phyloP scores from a whole-genome alignment of 64 coral and sea anemone species.

The Montipora cactus region DNA sequence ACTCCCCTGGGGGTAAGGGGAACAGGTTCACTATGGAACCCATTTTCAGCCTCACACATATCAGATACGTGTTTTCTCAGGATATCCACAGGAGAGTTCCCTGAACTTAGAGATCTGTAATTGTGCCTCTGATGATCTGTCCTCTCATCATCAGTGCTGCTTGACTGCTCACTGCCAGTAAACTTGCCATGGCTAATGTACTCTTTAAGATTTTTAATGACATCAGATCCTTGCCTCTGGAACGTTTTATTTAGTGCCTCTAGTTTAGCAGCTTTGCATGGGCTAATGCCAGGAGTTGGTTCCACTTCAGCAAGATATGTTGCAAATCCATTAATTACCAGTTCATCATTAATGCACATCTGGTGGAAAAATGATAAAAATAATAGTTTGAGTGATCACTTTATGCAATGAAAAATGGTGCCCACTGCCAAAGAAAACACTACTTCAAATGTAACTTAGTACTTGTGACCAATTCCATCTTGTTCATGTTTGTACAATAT shows the following conservation, averaged over 20 bases:
- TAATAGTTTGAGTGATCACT: background rate
- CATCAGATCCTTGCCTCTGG: slow-evolving; percentile 38
- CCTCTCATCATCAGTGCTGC: slow-evolving; percentile 25
- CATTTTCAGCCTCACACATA: background rate
- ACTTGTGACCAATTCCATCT: no score
- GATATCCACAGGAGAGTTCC: slow-evolving; percentile 28
- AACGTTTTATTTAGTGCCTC: background rate
- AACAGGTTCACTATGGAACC: background rate
- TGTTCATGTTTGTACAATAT: no score
- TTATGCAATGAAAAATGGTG: no score
- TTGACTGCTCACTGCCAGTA: slow-evolving; percentile 18
- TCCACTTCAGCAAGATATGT: slow-evolving; percentile 7
- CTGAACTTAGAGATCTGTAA: background rate
- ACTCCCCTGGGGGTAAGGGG: background rate
- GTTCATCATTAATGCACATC: slow-evolving; percentile 97
- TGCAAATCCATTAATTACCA: slow-evolving; percentile 89
- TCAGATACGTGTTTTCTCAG: background rate
- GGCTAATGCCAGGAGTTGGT: background rate
- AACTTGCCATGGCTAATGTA: slow-evolving; percentile 40
- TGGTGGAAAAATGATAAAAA: slow-evolving; percentile 18
- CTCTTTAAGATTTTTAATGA: slow-evolving; percentile 23
- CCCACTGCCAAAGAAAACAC: no score
- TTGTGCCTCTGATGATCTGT: background rate
- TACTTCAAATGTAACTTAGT: no score
- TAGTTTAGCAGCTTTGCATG: slow-evolving; percentile 37